Evolutionary conservation across 2,797 vertebrate genomes (phyloP).

Genomic region (Danio aesculapii): DNA sequence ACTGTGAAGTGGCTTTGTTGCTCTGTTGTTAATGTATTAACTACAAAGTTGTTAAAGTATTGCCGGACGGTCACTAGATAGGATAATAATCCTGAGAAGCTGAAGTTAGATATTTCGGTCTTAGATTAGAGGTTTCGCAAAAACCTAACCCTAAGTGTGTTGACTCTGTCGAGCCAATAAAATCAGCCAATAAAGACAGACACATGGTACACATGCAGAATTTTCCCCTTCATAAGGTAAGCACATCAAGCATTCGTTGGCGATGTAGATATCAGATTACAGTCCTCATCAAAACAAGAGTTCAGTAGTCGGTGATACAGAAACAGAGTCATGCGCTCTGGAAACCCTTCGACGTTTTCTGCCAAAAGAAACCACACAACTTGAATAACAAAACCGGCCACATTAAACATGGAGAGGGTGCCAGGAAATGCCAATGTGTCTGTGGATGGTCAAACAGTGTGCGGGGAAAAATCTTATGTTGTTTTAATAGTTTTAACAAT

Average conservation of each 20-base stretch:
- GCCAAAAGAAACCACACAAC: background rate
- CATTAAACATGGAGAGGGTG: background rate
- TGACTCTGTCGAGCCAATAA: constrained; percentile 12
- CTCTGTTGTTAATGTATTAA: background rate
- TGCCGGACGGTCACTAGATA: background rate
- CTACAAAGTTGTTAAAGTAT: background rate
- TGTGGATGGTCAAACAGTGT: background rate
- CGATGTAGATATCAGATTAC: background rate
- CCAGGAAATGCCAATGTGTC: background rate
- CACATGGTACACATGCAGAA: constrained; percentile 2
- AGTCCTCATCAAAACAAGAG: background rate
- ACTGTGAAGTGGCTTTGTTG: background rate
- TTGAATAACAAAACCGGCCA: background rate
- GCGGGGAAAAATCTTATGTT: background rate
- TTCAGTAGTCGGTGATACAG: background rate
- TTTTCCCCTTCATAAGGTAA: background rate
- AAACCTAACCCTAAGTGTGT: constrained; percentile 1
- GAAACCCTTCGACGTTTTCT: constrained; percentile 2
- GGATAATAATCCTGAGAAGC: background rate
- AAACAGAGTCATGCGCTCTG: background rate
- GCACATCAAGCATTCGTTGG: background rate
- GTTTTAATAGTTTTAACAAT: background rate
- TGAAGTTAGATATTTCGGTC: background rate
- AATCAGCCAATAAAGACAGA: constrained; percentile 19
- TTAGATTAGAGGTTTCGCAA: background rate